Evolutionary conservation across 2,113 vertebrate genomes (phyloP), one percentile per base, ranked within the genome.

Genomic region (Poeciliopsis occidentalis): DNA sequence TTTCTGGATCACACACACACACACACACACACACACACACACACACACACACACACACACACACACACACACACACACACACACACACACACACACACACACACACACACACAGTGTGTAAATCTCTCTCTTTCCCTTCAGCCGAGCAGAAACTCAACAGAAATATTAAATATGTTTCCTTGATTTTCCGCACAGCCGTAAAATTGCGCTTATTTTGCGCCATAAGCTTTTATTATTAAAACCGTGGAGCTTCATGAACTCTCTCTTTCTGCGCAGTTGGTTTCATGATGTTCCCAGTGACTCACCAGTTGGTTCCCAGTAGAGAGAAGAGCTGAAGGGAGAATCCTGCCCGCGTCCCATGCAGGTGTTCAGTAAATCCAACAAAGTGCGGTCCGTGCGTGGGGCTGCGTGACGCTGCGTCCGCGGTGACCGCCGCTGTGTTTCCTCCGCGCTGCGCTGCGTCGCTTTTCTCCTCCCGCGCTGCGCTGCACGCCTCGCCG

Each of bases 391-490:
- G 66, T 68, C 70, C 81, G 84, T 73, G 87, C 76, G 83, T 34
- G 34, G 10, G 34, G 8, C 34, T 37, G 34, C 34, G 34, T 37
- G 34, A 85, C 69, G 92, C 86, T 85, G 86, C 79, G 87, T 90
- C 87, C 85, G 76, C 71, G 73, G 85, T 78, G 82, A 85, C 87
- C 80, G 39, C 76, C 69, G 87, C 90, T 91, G 80, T 88, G 71
- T 61, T 17, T 82, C 72, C 75, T 85, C 81, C 37, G 75, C 80
- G 79, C 7, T 10, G 72, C 79, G 91, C 89, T 73, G 86, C 78
- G 88, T 84, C 87, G 93, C 69, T 94, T 95, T 94, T 95, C 94
- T 93, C 91, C 83, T 1, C 77, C 85, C 87, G 88, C 75, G 76
- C 81, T 90, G 77, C 74, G 60, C 82, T 83, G 91, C 91, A 92